Percentiles rank a stretch among this genome's conserved stretches.
Conservation (phyloP, 2,797 vertebrate species). For the Podarcis siculus region DNA sequence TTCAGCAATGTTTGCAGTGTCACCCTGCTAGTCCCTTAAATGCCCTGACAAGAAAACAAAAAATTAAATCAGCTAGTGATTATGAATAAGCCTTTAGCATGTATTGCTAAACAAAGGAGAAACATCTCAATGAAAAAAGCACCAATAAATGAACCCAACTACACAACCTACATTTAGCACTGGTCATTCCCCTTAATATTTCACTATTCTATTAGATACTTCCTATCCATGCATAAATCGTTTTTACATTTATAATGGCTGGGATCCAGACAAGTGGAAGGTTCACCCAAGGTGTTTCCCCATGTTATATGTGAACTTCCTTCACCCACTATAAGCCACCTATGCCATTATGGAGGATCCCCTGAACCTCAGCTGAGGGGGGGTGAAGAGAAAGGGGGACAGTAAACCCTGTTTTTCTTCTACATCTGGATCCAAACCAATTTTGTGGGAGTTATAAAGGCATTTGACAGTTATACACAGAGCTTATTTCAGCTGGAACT, state of each 20-base stretch:
- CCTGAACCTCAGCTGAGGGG: not conserved
- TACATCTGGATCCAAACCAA: not conserved
- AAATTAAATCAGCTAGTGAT: not conserved
- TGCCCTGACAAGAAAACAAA: too few species aligned
- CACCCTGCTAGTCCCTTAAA: not conserved
- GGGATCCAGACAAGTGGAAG: not conserved
- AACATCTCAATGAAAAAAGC: not conserved
- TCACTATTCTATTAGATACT: not conserved
- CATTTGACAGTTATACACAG: too few species aligned
- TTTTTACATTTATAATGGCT: too few species aligned
- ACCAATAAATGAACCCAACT: not conserved
- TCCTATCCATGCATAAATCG: not conserved
- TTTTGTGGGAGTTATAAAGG: not conserved
- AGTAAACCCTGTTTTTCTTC: not conserved
- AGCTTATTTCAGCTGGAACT: too few species aligned
- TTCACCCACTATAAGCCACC: not conserved
- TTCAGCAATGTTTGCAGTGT: not conserved
- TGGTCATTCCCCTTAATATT: not conserved
- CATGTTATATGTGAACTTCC: too few species aligned
- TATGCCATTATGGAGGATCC: not conserved
- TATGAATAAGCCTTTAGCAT: not conserved
- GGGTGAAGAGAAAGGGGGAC: too few species aligned
- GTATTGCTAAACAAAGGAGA: not conserved
- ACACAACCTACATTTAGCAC: not conserved
- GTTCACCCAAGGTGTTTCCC: not conserved